These are phyloP conservation scores for Euglossa dilemma DNA, from an alignment of 1,140 invertebrate genomes.

Conservation along the genomic window DNA sequence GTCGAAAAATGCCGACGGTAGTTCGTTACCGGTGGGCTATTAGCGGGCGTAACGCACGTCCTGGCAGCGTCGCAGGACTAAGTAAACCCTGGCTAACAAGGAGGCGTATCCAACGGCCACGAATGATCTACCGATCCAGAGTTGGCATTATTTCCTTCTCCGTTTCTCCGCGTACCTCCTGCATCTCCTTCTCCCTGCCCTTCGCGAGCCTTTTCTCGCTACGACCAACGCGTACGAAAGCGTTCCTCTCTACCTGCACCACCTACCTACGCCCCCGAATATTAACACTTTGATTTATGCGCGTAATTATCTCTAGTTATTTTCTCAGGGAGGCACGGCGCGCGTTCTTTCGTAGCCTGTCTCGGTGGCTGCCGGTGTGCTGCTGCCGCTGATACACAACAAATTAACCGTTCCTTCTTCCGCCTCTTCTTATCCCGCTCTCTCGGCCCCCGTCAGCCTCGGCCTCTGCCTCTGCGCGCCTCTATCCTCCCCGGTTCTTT, in stretches of 20 bases:
- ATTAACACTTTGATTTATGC: slow-evolving; percentile 82
- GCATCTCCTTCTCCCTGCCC: slow-evolving; percentile 25
- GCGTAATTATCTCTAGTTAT: slow-evolving; percentile 82
- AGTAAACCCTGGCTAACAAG: slow-evolving; percentile 81
- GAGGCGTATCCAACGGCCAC: slow-evolving; percentile 78
- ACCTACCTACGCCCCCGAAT: slow-evolving; percentile 80
- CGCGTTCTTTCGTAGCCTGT: slow-evolving; percentile 58
- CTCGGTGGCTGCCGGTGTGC: slow-evolving; percentile 75
- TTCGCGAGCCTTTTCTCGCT: slow-evolving; percentile 27
- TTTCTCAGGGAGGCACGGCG: slow-evolving; percentile 67
- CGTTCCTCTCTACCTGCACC: slow-evolving; percentile 61
- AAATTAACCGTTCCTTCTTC: slow-evolving; percentile 76
- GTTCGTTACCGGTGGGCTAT: slow-evolving; percentile 80
- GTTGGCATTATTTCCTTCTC: slow-evolving; percentile 75
- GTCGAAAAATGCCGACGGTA: slow-evolving; percentile 75
- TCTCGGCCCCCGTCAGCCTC: background rate
- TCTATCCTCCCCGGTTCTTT: background rate
- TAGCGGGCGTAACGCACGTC: slow-evolving; percentile 81
- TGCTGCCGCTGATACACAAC: slow-evolving; percentile 72
- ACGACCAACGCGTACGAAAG: slow-evolving; percentile 1
- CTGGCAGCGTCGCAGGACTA: slow-evolving; percentile 74
- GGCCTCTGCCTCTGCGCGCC: too few relatives aligned
- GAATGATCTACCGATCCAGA: slow-evolving; percentile 80
- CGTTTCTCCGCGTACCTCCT: background rate
- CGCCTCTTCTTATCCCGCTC: slow-evolving; percentile 42